Base-by-base conservation (phyloP, 1,140 invertebrate genomes). In the Caenorhabditis briggsae region DNA sequence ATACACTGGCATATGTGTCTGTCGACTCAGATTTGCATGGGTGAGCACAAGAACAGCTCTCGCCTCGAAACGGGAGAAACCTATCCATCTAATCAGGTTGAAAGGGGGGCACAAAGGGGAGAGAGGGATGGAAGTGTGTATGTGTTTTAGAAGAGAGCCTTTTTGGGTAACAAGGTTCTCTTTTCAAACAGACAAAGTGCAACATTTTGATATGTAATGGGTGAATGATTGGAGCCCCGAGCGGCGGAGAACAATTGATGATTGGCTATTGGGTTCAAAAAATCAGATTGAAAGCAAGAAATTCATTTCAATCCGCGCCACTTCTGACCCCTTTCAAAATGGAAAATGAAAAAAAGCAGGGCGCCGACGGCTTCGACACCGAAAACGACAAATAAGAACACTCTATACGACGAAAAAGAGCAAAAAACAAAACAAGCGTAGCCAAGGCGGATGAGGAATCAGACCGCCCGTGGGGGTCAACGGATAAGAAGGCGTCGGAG, bases 41-140 rank as follows among this genome's bases (percentile, higher is more conserved):
- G 70, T 78, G 70, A 78, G 70, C 70, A 78, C 70, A 78, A 48
- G 70, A 78, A 70, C 64, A 70, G 64, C 64, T 70, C 64, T 59
- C 20, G 33, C 33, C 33, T 33, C 33, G 61, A 33, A 33, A 64
- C 16, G 11, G 33, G 23, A 64, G 33, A 33, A 64, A 70, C 64
- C 64, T 78, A 50, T 53, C 70, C 46, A 50, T 78, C 43, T 78
- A 50, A 53, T 78, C 46, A 50, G 46, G 70, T 78, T 78, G n/a
- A 53, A 78, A 78, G 46, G 46, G 46, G 46, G 46, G 20, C 11
- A 5, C 16, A 50, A 11, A n/a, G 46, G n/a, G 41, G 20, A 61
- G 11, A 41, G 33, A 25, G 59, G 59, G 0, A 64, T 14, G 18
- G n/a, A n/a, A n/a, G n/a, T 18, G 18, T n/a, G n/a, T 58, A n/a